Evolutionary conservation across 2,888 invertebrate species (phyloP).

Genomic region (Harpalus rubripes): DNA sequence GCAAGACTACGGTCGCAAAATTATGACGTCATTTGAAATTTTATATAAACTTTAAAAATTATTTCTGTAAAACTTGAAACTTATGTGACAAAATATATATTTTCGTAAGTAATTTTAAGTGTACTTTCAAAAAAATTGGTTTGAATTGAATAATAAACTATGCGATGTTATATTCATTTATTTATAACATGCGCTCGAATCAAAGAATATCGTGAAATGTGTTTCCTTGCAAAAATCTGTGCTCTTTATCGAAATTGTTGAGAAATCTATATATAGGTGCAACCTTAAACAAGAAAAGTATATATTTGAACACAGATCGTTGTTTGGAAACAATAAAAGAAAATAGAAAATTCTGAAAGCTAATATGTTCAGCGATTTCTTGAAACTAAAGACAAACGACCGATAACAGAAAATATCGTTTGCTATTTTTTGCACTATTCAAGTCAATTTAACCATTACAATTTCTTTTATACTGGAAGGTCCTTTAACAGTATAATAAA

Average conservation of each 20-base stretch:
- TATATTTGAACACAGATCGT: constrained; percentile 41
- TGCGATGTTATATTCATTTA: too few relatives aligned
- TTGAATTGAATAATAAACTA: too few relatives aligned
- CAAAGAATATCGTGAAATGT: too few relatives aligned
- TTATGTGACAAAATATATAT: too few relatives aligned
- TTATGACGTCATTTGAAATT: too few relatives aligned
- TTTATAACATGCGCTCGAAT: too few relatives aligned
- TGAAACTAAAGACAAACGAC: constrained; percentile 33
- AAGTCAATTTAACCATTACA: constrained; percentile 41
- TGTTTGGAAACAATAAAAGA: constrained; percentile 42
- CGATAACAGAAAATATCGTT: constrained; percentile 20
- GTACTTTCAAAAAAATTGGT: too few relatives aligned
- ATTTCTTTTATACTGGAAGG: constrained; percentile 23
- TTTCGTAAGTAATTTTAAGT: too few relatives aligned
- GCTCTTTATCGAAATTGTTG: neutral
- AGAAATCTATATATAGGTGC: constrained; percentile 21
- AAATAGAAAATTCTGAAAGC: constrained; percentile 40
- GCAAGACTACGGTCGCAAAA: too few relatives aligned
- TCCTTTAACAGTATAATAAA: neutral
- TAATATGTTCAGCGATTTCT: constrained; percentile 46
- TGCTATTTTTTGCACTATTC: constrained; percentile 42
- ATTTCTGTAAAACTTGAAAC: too few relatives aligned
- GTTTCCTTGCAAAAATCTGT: too few relatives aligned
- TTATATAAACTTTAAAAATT: too few relatives aligned
- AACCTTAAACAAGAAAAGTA: constrained; percentile 22